A percentile compares a stretch with the other conserved stretches of the same genome.
Evolutionary conservation across 2,888 invertebrate genomes (phyloP).

Genomic region (Pandemis heparana): DNA sequence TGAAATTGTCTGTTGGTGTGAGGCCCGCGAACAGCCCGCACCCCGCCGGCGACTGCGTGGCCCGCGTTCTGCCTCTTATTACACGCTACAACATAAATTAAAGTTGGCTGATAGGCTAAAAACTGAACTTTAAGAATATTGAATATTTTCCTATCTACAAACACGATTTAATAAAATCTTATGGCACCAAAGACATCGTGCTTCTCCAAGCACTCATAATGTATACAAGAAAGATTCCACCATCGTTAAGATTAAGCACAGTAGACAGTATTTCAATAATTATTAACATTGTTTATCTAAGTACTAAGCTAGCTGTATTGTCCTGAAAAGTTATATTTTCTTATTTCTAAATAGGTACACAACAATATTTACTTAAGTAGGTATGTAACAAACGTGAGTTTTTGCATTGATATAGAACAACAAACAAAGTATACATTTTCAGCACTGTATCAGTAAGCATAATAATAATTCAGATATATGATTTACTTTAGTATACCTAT

Average conservation of each 20-base stretch:
- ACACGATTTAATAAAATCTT: constrained; percentile 60
- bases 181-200: constrained; percentile 67
- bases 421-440: constrained; percentile 3
- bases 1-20: background rate
- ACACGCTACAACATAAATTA: constrained; percentile 1
- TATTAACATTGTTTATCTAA: constrained; percentile 46
- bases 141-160: constrained; percentile 70
- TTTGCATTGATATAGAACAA: constrained; percentile 29
- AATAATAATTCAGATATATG: background rate
- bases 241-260: constrained; percentile 41
- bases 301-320: constrained; percentile 61
- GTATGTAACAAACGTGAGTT: constrained; percentile 13
- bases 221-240: constrained; percentile 45
- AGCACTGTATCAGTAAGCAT: background rate
- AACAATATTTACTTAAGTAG: constrained; percentile 10
- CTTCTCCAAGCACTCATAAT: constrained; percentile 51
- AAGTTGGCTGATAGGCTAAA: constrained; percentile 10
- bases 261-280: constrained; percentile 23
- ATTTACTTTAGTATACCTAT: background rate
- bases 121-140: constrained; percentile 53
- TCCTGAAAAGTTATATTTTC: constrained; percentile 58
- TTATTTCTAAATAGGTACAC: constrained; percentile 55
- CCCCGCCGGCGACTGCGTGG: background rate
- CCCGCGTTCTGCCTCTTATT: background rate
- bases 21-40: background rate